Evolutionary conservation across 2,113 vertebrate genomes (phyloP).

Genomic region (Hipposideros armiger): DNA sequence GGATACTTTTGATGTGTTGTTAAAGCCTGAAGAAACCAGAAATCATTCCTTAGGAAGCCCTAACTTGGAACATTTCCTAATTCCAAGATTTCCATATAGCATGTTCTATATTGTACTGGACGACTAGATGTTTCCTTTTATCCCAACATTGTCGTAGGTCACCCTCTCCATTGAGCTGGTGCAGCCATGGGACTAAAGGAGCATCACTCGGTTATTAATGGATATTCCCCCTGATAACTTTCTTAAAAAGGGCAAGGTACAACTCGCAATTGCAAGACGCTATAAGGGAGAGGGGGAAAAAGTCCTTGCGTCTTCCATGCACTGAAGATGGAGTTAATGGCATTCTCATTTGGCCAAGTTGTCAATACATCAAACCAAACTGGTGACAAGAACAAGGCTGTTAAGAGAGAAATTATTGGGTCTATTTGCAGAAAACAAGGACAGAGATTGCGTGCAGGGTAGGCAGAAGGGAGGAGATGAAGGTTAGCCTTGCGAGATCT

Average conservation of each 20-base stretch:
- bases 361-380: conserved; percentile 62
- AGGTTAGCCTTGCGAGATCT: conserved; percentile 67
- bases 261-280: background rate
- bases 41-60: background rate
- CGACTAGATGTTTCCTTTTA: background rate
- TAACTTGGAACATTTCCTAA: background rate
- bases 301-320: background rate
- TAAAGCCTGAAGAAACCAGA: conserved; percentile 14
- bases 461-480: conserved; percentile 43
- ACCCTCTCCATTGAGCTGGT: background rate
- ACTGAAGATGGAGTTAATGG: conserved; percentile 47
- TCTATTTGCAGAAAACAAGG: conserved; percentile 81
- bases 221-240: background rate
- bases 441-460: conserved; percentile 30
- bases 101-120: too few relatives aligned
- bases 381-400: conserved; percentile 76
- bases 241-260: background rate
- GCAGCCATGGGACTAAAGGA: background rate
- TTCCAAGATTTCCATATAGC: background rate
- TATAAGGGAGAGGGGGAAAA: too few relatives aligned
- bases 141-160: background rate
- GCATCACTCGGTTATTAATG: background rate
- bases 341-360: conserved; percentile 61
- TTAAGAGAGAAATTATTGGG: conserved; percentile 71
- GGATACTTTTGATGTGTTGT: background rate